Conservation (phyloP, 2,113 vertebrate species). For the Salvelinus sp. region DNA sequence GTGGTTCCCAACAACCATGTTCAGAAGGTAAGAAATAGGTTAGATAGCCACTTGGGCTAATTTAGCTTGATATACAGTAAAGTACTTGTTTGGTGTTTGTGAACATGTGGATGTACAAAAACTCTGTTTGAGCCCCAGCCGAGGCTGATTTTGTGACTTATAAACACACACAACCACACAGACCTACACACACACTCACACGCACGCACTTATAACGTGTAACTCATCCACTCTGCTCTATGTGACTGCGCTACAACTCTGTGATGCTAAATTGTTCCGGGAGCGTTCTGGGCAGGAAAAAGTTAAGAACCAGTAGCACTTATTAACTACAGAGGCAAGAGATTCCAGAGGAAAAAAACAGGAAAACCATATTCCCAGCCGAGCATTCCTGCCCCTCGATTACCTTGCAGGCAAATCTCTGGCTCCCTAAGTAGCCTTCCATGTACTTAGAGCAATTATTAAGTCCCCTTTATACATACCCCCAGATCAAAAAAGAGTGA, state of each 20-base stretch:
- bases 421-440: constrained; percentile 35
- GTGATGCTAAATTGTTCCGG: not conserved
- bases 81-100: not conserved
- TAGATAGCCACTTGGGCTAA: not conserved
- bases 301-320: constrained; percentile 50
- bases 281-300: constrained; percentile 21
- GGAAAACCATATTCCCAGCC: constrained; percentile 37
- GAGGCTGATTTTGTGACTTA: not conserved
- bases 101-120: not conserved
- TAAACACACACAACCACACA: not conserved
- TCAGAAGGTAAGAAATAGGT: not conserved
- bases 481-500: constrained; percentile 47
- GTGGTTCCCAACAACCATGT: not conserved
- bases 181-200: not conserved
- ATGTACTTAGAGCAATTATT: constrained; percentile 57
- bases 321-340: constrained; percentile 54
- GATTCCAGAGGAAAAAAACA: constrained; percentile 33
- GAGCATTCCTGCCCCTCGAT: constrained; percentile 9
- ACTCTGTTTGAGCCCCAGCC: not conserved
- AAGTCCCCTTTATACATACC: constrained; percentile 42
- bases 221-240: not conserved
- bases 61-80: not conserved
- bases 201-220: not conserved
- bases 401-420: constrained; percentile 44
- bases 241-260: not conserved